These are phyloP conservation scores for Melopsittacus undulatus DNA, from an alignment of 2,797 vertebrate species.

Conservation along the genomic window DNA sequence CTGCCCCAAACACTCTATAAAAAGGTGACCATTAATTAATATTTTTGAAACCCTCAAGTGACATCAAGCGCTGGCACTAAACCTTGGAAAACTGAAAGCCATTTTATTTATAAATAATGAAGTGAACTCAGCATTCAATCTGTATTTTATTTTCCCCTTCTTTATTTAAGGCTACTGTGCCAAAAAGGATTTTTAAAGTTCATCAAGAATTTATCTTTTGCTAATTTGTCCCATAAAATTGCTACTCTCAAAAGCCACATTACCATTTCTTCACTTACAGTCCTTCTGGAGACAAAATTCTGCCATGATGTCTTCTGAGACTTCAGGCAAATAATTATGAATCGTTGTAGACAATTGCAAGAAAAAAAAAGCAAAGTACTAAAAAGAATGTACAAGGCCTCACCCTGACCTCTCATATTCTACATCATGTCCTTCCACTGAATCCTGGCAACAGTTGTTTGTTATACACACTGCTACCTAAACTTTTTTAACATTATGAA, in stretches of 20 bases:
- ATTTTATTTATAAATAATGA: constrained; percentile 9
- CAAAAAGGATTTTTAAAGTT: neutral
- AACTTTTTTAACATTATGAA: neutral
- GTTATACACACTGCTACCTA: neutral
- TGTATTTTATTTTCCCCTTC: neutral
- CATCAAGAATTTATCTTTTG: neutral
- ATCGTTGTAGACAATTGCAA: neutral
- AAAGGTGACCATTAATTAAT: neutral
- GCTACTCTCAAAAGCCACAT: neutral
- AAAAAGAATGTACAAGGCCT: neutral
- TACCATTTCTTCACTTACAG: neutral
- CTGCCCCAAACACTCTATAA: neutral
- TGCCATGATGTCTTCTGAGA: neutral
- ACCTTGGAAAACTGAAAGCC: neutral
- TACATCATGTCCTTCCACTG: neutral
- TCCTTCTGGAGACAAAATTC: neutral
- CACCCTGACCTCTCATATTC: neutral
- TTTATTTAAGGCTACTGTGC: neutral
- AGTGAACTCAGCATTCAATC: neutral
- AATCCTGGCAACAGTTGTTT: neutral
- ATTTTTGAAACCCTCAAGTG: neutral
- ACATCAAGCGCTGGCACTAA: neutral
- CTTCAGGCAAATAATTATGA: neutral
- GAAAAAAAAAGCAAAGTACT: neutral
- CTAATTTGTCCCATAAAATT: neutral